Conservation (phyloP, 2,113 vertebrate species). For the Seriola dumerili region DNA sequence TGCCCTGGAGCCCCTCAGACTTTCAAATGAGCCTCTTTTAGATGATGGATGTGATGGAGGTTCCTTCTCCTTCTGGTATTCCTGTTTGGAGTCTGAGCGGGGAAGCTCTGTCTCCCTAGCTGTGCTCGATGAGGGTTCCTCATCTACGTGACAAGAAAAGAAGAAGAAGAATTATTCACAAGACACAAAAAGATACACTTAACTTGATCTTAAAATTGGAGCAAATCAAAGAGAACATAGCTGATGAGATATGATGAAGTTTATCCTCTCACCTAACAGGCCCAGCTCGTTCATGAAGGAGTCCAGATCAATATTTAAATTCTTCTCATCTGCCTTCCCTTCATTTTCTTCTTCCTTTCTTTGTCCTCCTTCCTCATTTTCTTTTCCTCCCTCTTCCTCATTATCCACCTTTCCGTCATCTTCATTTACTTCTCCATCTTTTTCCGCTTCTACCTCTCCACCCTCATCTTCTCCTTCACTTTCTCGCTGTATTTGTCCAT, state of each 20-base stretch:
- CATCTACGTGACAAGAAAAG: constrained; percentile 59
- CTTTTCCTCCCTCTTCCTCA: constrained; percentile 12
- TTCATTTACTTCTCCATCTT: background rate
- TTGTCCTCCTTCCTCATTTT: constrained; percentile 16
- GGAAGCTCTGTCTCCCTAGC: constrained; percentile 41
- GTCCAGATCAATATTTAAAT: constrained; percentile 68
- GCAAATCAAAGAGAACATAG: background rate
- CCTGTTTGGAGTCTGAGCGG: constrained; percentile 45
- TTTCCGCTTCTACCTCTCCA: constrained; percentile 9
- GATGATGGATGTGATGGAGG: constrained; percentile 39
- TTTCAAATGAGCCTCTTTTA: constrained; percentile 59
- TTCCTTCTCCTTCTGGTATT: constrained; percentile 41
- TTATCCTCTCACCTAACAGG: constrained; percentile 68
- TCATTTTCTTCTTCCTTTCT: constrained; percentile 27
- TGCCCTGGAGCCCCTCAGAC: constrained; percentile 52
- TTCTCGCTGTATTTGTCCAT: background rate
- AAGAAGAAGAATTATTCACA: background rate
- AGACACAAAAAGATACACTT: background rate
- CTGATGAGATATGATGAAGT: background rate
- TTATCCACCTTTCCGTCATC: background rate
- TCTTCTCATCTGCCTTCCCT: constrained; percentile 6
- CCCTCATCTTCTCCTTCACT: constrained; percentile 10
- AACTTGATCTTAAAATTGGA: background rate
- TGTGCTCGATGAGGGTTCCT: constrained; percentile 34
- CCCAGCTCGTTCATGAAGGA: constrained; percentile 67